Conservation (phyloP, 2,797 vertebrate species). For the Scleropages formosus region DNA sequence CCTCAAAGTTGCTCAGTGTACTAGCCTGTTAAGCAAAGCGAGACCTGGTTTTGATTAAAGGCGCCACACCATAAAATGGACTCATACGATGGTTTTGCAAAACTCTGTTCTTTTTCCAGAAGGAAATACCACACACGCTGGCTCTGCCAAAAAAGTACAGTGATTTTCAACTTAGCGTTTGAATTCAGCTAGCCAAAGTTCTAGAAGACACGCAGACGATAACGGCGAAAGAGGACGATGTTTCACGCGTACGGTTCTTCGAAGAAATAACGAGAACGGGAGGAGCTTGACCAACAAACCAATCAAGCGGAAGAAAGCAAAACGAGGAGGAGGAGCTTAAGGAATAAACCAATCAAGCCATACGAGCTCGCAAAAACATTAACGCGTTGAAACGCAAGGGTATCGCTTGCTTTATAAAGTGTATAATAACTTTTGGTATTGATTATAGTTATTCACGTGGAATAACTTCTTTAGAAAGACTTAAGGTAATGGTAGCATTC, state of each 20-base stretch:
- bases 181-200: slow-evolving; percentile 34
- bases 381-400: too few species aligned
- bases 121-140: slow-evolving; percentile 64
- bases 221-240: slow-evolving; percentile 13
- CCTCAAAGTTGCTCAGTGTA: neutral
- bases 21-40: slow-evolving; percentile 41
- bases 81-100: slow-evolving; percentile 60
- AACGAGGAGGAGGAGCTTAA: too few species aligned
- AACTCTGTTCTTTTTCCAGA: slow-evolving; percentile 63
- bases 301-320: too few species aligned
- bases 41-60: slow-evolving; percentile 64
- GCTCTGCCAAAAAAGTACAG: slow-evolving; percentile 17
- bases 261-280: neutral
- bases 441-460: too few species aligned
- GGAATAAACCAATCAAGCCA: too few species aligned
- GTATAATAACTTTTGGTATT: too few species aligned
- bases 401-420: too few species aligned
- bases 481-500: too few species aligned
- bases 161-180: slow-evolving; percentile 36
- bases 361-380: too few species aligned
- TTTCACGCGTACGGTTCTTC: neutral
- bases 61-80: slow-evolving; percentile 56
- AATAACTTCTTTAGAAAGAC: too few species aligned
- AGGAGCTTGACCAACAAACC: neutral
- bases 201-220: slow-evolving; percentile 41